Conservation (phyloP, 1,140 invertebrate species). For the Aphaenogaster ashmeadi region DNA sequence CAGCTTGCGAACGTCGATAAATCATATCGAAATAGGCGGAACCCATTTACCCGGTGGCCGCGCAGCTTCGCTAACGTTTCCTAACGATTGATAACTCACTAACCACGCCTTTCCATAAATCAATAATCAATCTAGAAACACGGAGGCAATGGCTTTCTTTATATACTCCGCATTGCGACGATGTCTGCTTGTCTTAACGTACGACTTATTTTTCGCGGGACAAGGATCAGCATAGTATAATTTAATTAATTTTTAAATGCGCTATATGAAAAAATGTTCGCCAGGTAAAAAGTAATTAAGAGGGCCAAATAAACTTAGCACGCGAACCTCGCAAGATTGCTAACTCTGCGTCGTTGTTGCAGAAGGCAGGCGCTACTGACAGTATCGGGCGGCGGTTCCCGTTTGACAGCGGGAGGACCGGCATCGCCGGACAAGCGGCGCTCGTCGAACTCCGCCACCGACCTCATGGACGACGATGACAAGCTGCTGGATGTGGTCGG, state of each 20-base stretch:
- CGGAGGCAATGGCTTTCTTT: not conserved
- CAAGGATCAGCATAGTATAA: not conserved
- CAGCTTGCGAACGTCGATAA: constrained; percentile 52
- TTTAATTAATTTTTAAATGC: constrained; percentile 15
- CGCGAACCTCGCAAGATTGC: constrained; percentile 75
- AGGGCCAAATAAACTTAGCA: not conserved
- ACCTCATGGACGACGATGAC: constrained; percentile 92
- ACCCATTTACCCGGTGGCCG: constrained; percentile 52
- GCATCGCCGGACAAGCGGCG: constrained; percentile 92
- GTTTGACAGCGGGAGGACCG: constrained; percentile 87
- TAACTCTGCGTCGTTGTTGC: constrained; percentile 88
- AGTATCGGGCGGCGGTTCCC: constrained; percentile 85
- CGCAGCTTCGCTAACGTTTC: constrained; percentile 28
- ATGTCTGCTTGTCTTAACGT: not conserved
- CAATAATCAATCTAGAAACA: constrained; percentile 49
- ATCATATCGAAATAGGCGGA: constrained; percentile 58
- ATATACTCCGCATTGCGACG: not conserved
- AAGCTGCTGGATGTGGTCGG: constrained; percentile 96
- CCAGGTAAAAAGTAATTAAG: not conserved
- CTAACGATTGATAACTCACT: constrained; percentile 48
- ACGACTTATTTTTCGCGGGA: constrained; percentile 6
- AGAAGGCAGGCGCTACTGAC: constrained; percentile 89
- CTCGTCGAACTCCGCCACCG: constrained; percentile 88
- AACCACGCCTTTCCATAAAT: constrained; percentile 62
- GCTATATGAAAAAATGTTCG: not conserved